These are phyloP conservation scores for Eupelmus urozonus DNA, from an alignment of 2,888 invertebrate species.

Conservation along the genomic window DNA sequence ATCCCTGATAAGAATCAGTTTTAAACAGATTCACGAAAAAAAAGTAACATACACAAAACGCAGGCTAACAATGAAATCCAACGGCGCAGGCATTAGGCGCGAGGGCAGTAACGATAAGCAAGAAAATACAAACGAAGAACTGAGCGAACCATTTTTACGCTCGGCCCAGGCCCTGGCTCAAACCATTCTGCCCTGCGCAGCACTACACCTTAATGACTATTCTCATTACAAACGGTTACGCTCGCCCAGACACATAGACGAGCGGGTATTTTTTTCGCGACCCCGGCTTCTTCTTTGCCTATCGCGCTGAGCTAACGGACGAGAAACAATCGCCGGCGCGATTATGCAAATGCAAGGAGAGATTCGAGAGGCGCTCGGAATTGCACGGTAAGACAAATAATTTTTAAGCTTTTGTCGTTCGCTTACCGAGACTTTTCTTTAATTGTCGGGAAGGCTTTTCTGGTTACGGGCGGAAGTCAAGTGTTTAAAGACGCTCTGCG, in stretches of 20 bases:
- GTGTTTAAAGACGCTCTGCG: too few relatives aligned
- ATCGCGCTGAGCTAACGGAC: not conserved
- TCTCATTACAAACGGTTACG: conserved; percentile 23
- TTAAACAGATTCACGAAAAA: not conserved
- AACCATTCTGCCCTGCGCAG: too few relatives aligned
- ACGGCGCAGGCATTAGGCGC: not conserved
- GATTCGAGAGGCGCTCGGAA: not conserved
- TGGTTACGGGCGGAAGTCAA: not conserved
- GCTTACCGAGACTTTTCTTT: not conserved
- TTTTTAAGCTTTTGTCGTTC: not conserved
- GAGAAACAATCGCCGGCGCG: not conserved
- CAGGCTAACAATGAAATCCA: not conserved
- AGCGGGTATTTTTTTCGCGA: not conserved
- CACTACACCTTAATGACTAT: conserved; percentile 10
- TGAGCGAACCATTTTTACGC: not conserved
- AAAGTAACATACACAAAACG: not conserved
- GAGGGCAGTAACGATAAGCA: conserved; percentile 8
- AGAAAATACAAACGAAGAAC: not conserved
- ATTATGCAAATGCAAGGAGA: not conserved
- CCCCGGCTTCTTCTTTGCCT: not conserved
- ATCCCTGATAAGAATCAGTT: too few relatives aligned
- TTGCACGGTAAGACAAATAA: not conserved
- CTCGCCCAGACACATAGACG: conserved; percentile 7
- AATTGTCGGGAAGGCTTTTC: not conserved
- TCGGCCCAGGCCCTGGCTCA: too few relatives aligned